phyloP scores from a whole-genome alignment of 2,888 invertebrate species.

The Dugesia japonica region DNA sequence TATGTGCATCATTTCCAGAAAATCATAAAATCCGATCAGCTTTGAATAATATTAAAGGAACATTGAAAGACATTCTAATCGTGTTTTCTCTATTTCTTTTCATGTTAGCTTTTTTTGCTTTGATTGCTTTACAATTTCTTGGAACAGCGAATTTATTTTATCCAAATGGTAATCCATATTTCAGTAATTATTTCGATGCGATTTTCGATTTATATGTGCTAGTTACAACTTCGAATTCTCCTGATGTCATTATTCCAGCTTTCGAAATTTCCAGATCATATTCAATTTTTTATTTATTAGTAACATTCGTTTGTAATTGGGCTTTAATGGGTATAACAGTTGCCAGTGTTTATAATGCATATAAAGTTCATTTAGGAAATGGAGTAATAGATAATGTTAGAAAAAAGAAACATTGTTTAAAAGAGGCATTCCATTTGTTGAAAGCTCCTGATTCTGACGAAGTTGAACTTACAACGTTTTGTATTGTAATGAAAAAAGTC shows the following conservation, averaged over 20 bases:
- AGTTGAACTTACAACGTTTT: background rate
- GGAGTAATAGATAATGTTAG: background rate
- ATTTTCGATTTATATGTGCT: slow-evolving; percentile 50
- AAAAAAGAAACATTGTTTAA: background rate
- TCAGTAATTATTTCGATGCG: slow-evolving; percentile 47
- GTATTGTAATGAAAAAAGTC: background rate
- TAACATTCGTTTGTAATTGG: slow-evolving; percentile 48
- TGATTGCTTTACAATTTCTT: background rate
- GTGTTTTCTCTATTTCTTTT: background rate
- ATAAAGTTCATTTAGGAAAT: slow-evolving; percentile 61
- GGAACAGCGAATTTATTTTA: slow-evolving; percentile 37
- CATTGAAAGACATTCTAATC: background rate
- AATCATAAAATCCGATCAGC: background rate
- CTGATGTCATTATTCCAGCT: slow-evolving; percentile 51
- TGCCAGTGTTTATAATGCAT: slow-evolving; percentile 90
- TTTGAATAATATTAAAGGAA: background rate
- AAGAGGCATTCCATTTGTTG: background rate
- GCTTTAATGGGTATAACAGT: slow-evolving; percentile 66
- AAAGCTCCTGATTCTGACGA: background rate
- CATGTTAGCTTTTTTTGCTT: background rate
- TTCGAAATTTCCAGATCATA: slow-evolving; percentile 47
- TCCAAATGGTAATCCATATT: slow-evolving; percentile 47
- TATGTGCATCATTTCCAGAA: slow-evolving; percentile 1
- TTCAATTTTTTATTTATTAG: slow-evolving; percentile 48
- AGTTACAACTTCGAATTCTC: slow-evolving; percentile 51